Evolutionary conservation across 53 echinoderm and acorn worm genomes (phyloP).

Genomic region (Actinopyga echinites): DNA sequence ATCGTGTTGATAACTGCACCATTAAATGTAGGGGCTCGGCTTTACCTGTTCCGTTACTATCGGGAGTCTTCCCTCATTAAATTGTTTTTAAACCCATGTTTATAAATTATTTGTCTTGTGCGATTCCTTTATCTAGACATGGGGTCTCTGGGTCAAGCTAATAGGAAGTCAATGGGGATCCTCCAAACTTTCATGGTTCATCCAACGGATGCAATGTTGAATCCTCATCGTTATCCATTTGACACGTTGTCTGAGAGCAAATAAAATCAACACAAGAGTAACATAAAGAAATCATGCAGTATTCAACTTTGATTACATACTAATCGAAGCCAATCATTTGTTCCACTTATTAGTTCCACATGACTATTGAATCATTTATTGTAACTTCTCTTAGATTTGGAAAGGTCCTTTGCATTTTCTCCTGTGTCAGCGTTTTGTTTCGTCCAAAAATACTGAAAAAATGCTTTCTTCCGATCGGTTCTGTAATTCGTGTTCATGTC

Average conservation of each 20-base stretch:
- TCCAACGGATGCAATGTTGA: slow-evolving; percentile 24
- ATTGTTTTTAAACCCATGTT: slow-evolving; percentile 10
- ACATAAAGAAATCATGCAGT: too few relatives aligned
- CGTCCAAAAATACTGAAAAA: too few relatives aligned
- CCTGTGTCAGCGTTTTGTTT: too few relatives aligned
- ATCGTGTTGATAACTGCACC: not conserved
- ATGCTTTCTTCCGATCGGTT: too few relatives aligned
- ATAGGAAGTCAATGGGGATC: slow-evolving; percentile 21
- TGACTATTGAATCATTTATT: too few relatives aligned
- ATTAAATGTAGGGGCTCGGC: not conserved
- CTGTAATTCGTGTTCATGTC: too few relatives aligned
- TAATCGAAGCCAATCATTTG: too few relatives aligned
- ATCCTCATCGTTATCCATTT: slow-evolving; percentile 27
- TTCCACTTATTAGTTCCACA: too few relatives aligned
- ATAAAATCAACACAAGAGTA: too few relatives aligned
- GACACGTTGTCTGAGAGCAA: slow-evolving; percentile 14
- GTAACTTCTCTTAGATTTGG: too few relatives aligned
- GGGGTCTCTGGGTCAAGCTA: not conserved
- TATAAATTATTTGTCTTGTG: slow-evolving; percentile 28
- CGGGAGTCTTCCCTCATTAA: slow-evolving; percentile 1
- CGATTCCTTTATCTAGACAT: slow-evolving; percentile 8
- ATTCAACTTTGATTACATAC: too few relatives aligned
- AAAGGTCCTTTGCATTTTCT: too few relatives aligned
- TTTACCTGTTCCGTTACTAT: not conserved
- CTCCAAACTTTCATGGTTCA: not conserved